phyloP scores from a whole-genome alignment of 2,113 vertebrate species.

The Leucopsar rothschildi region DNA sequence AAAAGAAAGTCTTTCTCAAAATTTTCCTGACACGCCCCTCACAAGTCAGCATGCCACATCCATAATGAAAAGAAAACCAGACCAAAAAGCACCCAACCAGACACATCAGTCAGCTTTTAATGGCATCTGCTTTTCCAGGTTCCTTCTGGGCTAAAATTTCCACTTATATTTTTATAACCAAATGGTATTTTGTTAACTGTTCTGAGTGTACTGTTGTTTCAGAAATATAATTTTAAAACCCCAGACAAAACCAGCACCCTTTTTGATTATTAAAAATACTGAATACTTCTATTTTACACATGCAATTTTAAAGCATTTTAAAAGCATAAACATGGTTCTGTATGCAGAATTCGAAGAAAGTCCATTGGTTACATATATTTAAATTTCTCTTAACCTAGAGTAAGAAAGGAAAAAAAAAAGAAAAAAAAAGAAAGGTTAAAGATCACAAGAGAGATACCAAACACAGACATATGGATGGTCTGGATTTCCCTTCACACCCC shows the following conservation, averaged over 20 bases:
- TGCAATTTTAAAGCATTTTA: neutral
- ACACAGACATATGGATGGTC: too few species aligned
- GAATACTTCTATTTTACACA: fast-evolving
- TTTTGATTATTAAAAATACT: neutral
- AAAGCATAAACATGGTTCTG: neutral
- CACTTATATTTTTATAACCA: neutral
- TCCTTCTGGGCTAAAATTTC: neutral
- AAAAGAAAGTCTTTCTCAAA: neutral
- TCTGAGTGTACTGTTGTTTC: neutral
- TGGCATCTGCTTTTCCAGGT: neutral
- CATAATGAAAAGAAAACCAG: neutral
- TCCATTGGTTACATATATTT: neutral
- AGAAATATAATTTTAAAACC: neutral
- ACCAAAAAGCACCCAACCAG: neutral
- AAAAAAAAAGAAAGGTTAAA: neutral
- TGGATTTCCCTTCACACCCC: fast-evolving
- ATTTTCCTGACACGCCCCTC: neutral
- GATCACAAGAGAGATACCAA: neutral
- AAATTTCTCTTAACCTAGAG: neutral
- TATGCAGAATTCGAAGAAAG: neutral
- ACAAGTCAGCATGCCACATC: neutral
- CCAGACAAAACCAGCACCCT: fast-evolving
- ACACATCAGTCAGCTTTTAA: neutral
- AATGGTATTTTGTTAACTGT: neutral
- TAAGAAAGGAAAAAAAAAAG: neutral